These are phyloP conservation scores for Polydrusus cervinus DNA, from an alignment of 2,888 invertebrate species.

Conservation along the genomic window DNA sequence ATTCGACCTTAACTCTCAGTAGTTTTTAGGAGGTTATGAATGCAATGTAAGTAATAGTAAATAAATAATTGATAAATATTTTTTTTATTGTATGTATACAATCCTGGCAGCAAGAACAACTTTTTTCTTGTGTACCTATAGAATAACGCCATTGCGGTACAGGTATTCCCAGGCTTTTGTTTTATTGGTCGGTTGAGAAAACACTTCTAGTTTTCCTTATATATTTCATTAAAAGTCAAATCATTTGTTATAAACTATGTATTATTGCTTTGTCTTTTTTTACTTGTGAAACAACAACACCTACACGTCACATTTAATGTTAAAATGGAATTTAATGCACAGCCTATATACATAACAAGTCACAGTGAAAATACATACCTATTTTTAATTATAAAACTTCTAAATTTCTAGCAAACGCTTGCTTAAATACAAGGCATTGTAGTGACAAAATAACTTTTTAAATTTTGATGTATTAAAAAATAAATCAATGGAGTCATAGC, in stretches of 20 bases:
- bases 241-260: constrained; percentile 14
- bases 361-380: constrained; percentile 4
- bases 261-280: constrained; percentile 27
- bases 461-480: too few species aligned
- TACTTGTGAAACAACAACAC: constrained; percentile 18
- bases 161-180: too few species aligned
- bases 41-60: not conserved
- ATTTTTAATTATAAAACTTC: not conserved
- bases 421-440: too few species aligned
- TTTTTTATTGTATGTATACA: too few species aligned
- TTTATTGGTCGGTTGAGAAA: too few species aligned
- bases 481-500: too few species aligned
- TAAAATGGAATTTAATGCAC: constrained; percentile 39
- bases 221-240: not conserved
- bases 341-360: constrained; percentile 26
- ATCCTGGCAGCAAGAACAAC: too few species aligned
- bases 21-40: not conserved
- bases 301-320: constrained; percentile 11
- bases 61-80: not conserved
- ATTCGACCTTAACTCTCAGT: constrained; percentile 20
- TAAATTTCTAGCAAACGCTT: not conserved
- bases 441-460: too few species aligned
- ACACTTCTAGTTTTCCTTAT: too few species aligned
- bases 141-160: too few species aligned
- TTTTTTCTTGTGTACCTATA: too few species aligned